Conservation (phyloP, 2,113 vertebrate genomes). For the Dicerorhinus sumatrensis region DNA sequence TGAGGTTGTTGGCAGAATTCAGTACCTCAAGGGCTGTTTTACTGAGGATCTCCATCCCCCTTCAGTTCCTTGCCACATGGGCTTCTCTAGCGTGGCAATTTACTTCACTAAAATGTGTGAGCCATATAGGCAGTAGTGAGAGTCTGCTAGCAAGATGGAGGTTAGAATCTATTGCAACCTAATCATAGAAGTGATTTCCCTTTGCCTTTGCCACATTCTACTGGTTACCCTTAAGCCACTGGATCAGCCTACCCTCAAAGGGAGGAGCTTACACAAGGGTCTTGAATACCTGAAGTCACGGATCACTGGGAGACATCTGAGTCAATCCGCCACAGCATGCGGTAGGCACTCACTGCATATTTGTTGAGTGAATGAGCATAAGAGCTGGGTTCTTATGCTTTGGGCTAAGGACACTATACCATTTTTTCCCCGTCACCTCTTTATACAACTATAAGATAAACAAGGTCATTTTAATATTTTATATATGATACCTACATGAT, state of each 20-base stretch:
- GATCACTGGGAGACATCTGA: rapidly evolving
- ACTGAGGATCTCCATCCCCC: neutral
- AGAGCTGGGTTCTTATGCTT: neutral
- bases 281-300: neutral
- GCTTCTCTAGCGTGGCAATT: neutral
- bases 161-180: neutral
- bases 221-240: neutral
- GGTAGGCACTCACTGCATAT: rapidly evolving
- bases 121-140: rapidly evolving
- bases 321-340: no score
- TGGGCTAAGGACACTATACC: neutral
- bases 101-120: neutral
- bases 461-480: neutral
- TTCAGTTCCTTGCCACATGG: neutral
- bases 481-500: neutral
- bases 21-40: neutral
- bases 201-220: neutral
- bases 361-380: neutral
- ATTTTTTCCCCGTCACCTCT: neutral
- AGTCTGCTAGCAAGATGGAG: neutral
- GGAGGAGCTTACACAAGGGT: no score
- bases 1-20: neutral
- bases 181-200: neutral
- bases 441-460: neutral
- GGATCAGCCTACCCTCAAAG: neutral